phyloP scores from a whole-genome alignment of 53 echinoderm and acorn worm species.

The Pentamera pediparva region DNA sequence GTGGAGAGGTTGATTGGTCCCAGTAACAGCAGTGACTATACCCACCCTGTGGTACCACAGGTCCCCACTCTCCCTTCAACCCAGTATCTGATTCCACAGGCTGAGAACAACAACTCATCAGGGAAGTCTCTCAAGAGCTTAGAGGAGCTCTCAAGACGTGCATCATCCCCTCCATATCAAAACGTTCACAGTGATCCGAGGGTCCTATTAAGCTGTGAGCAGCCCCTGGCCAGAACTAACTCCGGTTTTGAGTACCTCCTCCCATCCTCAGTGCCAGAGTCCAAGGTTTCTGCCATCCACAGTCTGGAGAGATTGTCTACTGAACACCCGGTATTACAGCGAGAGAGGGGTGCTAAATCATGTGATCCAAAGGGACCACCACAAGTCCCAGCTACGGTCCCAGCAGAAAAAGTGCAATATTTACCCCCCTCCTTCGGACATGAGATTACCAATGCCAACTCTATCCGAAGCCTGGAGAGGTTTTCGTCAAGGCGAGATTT shows the following conservation, averaged over 20 bases:
- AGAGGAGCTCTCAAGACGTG: constrained; percentile 17
- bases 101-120: constrained; percentile 17
- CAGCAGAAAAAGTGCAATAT: constrained; percentile 17
- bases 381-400: background rate
- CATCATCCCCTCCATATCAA: constrained; percentile 6
- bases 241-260: background rate
- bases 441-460: constrained; percentile 8
- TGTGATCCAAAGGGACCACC: background rate
- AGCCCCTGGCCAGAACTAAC: background rate
- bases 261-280: constrained; percentile 1
- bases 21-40: background rate
- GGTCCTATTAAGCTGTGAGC: background rate
- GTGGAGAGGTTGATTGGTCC: constrained; percentile 12
- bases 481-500: constrained; percentile 1
- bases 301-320: constrained; percentile 11
- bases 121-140: constrained; percentile 17
- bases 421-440: constrained; percentile 18
- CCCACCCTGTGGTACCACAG: background rate
- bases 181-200: background rate
- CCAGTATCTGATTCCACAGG: constrained; percentile 1
- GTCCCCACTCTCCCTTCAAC: background rate
- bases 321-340: constrained; percentile 15
- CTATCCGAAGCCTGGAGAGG: constrained; percentile 28
- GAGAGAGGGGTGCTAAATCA: too few species aligned
- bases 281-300: constrained; percentile 17